These are phyloP conservation scores for Xylota segnis DNA, from an alignment of 2,888 invertebrate genomes.

Conservation along the genomic window DNA sequence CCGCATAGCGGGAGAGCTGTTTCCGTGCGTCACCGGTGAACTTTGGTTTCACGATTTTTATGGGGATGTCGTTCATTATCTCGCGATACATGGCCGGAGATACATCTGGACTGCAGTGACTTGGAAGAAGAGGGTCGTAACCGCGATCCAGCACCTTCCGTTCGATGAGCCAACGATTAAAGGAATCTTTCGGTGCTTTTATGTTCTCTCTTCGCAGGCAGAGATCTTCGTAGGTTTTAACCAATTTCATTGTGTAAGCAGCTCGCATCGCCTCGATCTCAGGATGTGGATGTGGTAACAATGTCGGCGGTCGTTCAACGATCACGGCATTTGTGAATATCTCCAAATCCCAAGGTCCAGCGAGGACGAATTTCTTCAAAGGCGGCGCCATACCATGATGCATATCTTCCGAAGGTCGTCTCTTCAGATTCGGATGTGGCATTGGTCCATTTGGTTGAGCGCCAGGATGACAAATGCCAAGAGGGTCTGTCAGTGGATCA, in stretches of 20 bases:
- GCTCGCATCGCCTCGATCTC: slow-evolving; percentile 96
- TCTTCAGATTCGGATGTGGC: slow-evolving; percentile 81
- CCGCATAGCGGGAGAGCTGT: slow-evolving; percentile 96
- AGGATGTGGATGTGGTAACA: slow-evolving; percentile 96
- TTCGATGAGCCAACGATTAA: slow-evolving; percentile 98
- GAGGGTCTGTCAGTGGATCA: slow-evolving; percentile 96
- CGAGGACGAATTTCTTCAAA: slow-evolving; percentile 93
- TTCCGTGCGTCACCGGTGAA: slow-evolving; percentile 97
- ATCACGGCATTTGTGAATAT: slow-evolving; percentile 94
- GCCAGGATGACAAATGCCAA: slow-evolving; percentile 89
- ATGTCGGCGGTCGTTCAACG: slow-evolving; percentile 92
- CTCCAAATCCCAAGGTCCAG: slow-evolving; percentile 98
- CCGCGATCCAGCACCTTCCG: slow-evolving; percentile 96
- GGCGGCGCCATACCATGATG: slow-evolving; percentile 87
- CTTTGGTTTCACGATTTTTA: slow-evolving; percentile 97
- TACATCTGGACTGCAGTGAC: slow-evolving; percentile 95
- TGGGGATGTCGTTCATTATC: slow-evolving; percentile 99
- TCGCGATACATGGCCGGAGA: slow-evolving; percentile 98
- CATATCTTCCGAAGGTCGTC: slow-evolving; percentile 84
- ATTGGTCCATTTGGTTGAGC: slow-evolving; percentile 79
- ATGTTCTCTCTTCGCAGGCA: slow-evolving; percentile 96
- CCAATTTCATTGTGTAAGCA: slow-evolving; percentile 91
- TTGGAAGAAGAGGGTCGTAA: slow-evolving; percentile 95
- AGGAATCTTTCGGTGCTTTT: slow-evolving; percentile 98
- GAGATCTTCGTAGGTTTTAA: slow-evolving; percentile 96